Evolutionary conservation across 2,113 vertebrate genomes (phyloP).

Genomic region (Passer montanus): DNA sequence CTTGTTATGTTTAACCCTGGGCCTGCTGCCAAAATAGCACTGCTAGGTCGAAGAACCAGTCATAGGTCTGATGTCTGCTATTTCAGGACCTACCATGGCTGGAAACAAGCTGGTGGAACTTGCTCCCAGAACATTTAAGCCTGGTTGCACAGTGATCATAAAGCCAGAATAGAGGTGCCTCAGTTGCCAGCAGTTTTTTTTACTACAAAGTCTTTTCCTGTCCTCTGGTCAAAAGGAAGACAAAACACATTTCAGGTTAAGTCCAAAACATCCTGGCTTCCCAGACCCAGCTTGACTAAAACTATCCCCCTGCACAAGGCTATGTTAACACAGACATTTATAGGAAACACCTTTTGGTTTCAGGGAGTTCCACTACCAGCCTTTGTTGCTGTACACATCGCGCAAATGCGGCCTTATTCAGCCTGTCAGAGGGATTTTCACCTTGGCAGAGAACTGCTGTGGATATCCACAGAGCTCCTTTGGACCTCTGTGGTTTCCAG

Average conservation of each 20-base stretch:
- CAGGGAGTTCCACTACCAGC: background rate
- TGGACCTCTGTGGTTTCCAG: background rate
- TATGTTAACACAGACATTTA: background rate
- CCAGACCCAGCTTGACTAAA: background rate
- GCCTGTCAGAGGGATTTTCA: background rate
- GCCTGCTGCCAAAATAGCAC: slow-evolving; percentile 59
- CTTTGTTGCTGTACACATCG: background rate
- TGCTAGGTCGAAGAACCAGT: slow-evolving; percentile 19
- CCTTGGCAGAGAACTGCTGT: background rate
- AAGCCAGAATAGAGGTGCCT: background rate
- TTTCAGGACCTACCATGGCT: slow-evolving; percentile 41
- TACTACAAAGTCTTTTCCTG: background rate
- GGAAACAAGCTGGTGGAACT: slow-evolving; percentile 33
- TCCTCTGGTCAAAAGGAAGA: background rate
- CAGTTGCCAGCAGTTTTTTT: background rate
- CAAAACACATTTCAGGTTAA: background rate
- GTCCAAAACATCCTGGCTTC: background rate
- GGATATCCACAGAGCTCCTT: background rate
- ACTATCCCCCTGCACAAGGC: background rate
- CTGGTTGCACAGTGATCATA: background rate
- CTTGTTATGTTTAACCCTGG: slow-evolving; percentile 65
- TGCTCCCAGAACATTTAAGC: slow-evolving; percentile 21
- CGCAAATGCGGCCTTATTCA: background rate
- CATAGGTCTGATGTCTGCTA: slow-evolving; percentile 39
- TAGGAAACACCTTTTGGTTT: background rate